Percentiles rank a stretch among this genome's conserved stretches.
Conservation (phyloP, 2,797 vertebrate species). For the Acomys russatus region DNA sequence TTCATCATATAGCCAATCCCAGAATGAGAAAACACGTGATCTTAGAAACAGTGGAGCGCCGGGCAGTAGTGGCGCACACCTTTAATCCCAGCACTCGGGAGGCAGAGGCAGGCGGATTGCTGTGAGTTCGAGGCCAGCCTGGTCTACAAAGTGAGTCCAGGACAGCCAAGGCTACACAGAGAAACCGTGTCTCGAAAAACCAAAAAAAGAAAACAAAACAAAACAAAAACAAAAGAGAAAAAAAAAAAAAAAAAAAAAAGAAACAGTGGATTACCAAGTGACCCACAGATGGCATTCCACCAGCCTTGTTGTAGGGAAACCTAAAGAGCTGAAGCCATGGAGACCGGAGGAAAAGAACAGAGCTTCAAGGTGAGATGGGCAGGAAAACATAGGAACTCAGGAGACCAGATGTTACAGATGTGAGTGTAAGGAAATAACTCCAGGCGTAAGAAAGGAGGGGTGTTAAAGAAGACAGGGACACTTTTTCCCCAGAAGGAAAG, state of each 20-base stretch:
- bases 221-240: too few species aligned
- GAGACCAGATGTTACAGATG: neutral
- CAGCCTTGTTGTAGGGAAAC: neutral
- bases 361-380: neutral
- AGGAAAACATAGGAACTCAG: fast-evolving
- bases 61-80: too few species aligned
- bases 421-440: neutral
- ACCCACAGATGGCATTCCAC: fast-evolving
- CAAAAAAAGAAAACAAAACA: too few species aligned
- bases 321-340: neutral
- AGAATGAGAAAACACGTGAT: neutral
- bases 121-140: too few species aligned
- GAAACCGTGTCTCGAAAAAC: too few species aligned
- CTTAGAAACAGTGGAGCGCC: neutral
- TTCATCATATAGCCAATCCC: neutral
- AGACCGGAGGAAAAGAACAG: neutral
- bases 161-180: too few species aligned
- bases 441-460: neutral
- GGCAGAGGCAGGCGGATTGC: too few species aligned
- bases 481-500: neutral
- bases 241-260: too few species aligned
- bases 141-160: too few species aligned
- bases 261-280: neutral
- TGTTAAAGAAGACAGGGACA: neutral
- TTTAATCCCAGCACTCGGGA: too few species aligned